Evolutionary conservation across 2,797 vertebrate genomes (phyloP).

Genomic region (Nyctalus aviator): DNA sequence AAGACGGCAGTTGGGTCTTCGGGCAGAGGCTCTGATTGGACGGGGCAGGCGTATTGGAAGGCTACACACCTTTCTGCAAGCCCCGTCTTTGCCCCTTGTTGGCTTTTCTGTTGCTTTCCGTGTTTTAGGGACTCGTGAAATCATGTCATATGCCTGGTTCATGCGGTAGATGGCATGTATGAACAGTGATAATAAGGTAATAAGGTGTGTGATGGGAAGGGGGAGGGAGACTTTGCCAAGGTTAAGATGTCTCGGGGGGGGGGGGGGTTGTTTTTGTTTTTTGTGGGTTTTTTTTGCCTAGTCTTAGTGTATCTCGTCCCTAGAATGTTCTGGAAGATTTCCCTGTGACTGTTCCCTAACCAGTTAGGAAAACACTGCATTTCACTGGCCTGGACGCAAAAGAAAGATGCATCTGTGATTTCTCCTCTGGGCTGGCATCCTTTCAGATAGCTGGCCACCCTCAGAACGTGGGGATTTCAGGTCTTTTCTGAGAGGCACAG

Average conservation of each 20-base stretch:
- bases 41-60: accelerated
- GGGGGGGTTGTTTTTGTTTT: accelerated
- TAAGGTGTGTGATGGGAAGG: not conserved
- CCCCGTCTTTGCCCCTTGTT: too few species aligned
- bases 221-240: not conserved
- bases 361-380: conserved; percentile 7
- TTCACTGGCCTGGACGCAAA: not conserved
- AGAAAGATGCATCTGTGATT: not conserved
- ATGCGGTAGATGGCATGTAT: accelerated
- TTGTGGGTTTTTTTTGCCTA: not conserved
- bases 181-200: too few species aligned
- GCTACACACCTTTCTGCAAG: not conserved
- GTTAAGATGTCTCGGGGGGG: not conserved
- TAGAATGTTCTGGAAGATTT: conserved; percentile 53
- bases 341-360: not conserved
- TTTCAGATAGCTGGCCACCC: not conserved
- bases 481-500: conserved; percentile 37
- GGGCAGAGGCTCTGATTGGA: not conserved
- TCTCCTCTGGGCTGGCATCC: not conserved
- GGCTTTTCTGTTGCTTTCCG: not conserved
- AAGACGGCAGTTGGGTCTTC: not conserved
- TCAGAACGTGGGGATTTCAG: not conserved
- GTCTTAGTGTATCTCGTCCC: not conserved
- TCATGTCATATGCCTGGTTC: accelerated
- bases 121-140: not conserved